phyloP scores from a whole-genome alignment of 2,888 invertebrate genomes.

The Laspeyria flexula region DNA sequence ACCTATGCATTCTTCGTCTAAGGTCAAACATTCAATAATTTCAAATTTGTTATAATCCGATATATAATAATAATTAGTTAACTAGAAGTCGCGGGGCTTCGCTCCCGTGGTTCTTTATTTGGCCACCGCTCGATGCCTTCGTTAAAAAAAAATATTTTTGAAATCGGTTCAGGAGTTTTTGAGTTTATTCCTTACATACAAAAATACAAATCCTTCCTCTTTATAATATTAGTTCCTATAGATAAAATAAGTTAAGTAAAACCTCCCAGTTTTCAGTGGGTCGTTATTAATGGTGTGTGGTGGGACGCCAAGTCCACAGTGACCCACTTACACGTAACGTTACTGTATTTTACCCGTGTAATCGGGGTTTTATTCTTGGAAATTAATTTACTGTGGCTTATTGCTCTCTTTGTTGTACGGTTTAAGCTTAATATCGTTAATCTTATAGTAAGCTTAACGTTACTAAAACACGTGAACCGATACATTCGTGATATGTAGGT shows the following conservation, averaged over 20 bases:
- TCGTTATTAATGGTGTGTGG: conserved; percentile 21
- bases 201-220: background rate
- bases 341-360: conserved; percentile 1
- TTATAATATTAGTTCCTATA: no score
- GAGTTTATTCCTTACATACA: no score
- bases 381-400: conserved; percentile 5
- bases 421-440: background rate
- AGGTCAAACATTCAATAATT: no score
- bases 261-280: background rate
- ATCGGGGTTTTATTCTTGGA: conserved; percentile 1
- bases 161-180: no score
- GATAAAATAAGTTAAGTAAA: background rate
- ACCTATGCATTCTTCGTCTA: no score
- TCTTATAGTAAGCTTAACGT: background rate
- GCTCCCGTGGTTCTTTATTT: no score
- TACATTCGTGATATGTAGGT: no score
- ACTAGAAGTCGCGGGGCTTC: no score
- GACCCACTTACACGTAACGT: conserved; percentile 20
- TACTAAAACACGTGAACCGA: background rate
- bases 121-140: no score
- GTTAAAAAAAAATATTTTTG: no score
- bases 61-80: no score
- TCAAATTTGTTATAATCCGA: no score
- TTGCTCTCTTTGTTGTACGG: background rate
- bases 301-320: conserved; percentile 6